These are phyloP conservation scores for Protosalanx chinensis DNA, from an alignment of 2,797 vertebrate genomes.

Conservation along the genomic window DNA sequence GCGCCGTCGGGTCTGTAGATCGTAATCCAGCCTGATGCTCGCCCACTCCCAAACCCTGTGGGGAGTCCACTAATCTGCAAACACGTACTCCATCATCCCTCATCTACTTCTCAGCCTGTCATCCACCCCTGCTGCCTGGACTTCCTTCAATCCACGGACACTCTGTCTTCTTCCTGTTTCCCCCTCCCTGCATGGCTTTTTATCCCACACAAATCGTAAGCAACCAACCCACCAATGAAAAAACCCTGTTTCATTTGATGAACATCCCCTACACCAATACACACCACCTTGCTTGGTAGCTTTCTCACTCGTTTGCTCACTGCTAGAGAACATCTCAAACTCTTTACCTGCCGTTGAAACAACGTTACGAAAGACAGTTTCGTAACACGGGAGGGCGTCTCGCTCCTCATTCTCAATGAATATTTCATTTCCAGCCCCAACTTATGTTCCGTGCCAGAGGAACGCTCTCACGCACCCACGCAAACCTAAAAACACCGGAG, in stretches of 20 bases:
- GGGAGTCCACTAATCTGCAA: slow-evolving; percentile 15
- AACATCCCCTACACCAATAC: not conserved
- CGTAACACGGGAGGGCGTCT: slow-evolving; percentile 52
- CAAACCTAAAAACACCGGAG: not conserved
- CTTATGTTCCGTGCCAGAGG: slow-evolving; percentile 38
- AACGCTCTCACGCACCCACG: not conserved
- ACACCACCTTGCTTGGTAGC: not conserved
- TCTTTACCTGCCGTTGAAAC: slow-evolving; percentile 16
- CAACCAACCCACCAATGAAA: not conserved
- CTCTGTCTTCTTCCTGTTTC: not conserved
- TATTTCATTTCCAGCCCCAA: slow-evolving; percentile 56
- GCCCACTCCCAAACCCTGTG: slow-evolving; percentile 39
- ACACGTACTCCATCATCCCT: slow-evolving; percentile 20
- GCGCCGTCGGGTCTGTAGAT: slow-evolving; percentile 41
- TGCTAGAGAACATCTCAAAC: not conserved
- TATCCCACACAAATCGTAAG: not conserved
- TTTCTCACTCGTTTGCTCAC: not conserved
- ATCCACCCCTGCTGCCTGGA: slow-evolving; percentile 3
- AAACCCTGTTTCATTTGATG: not conserved
- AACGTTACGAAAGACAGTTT: slow-evolving; percentile 49
- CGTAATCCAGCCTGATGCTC: slow-evolving; percentile 46
- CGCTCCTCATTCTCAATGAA: slow-evolving; percentile 45
- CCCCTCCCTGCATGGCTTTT: not conserved
- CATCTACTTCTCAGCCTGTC: slow-evolving; percentile 7
- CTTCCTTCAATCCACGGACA: not conserved